These are phyloP conservation scores for Gopherus evgoodei DNA, from an alignment of 2,113 vertebrate species.

Conservation along the genomic window DNA sequence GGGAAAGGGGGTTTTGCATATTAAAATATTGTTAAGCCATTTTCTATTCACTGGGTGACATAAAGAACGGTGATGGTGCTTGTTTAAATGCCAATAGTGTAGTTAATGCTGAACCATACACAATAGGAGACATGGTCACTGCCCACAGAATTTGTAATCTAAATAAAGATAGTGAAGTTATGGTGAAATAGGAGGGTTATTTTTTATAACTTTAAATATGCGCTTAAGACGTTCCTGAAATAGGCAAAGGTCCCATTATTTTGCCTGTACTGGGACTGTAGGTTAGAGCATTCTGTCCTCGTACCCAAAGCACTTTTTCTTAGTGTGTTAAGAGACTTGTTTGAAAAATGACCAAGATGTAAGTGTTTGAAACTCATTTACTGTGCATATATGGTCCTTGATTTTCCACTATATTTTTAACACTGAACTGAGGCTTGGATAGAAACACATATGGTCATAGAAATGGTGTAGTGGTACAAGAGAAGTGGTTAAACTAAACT, in stretches of 20 bases:
- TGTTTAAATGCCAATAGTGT: not conserved
- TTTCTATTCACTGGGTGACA: not conserved
- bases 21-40: not conserved
- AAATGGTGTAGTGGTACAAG: fast-evolving
- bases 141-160: not conserved
- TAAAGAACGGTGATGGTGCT: not conserved
- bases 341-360: not conserved
- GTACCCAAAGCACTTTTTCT: too few relatives aligned
- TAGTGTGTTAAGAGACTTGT: not conserved
- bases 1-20: fast-evolving
- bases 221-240: not conserved
- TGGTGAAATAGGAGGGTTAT: not conserved
- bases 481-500: not conserved
- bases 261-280: not conserved
- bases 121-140: not conserved
- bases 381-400: fast-evolving
- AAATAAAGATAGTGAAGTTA: not conserved
- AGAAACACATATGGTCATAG: not conserved
- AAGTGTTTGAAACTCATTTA: not conserved
- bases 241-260: not conserved
- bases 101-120: not conserved
- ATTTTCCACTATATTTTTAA: not conserved
- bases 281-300: not conserved
- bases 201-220: not conserved
- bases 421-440: not conserved